A percentile compares a stretch with the other conserved stretches of the same genome.
These are phyloP conservation scores for Lasioglossum albipes DNA, from an alignment of 1,140 invertebrate species.

Conservation along the genomic window DNA sequence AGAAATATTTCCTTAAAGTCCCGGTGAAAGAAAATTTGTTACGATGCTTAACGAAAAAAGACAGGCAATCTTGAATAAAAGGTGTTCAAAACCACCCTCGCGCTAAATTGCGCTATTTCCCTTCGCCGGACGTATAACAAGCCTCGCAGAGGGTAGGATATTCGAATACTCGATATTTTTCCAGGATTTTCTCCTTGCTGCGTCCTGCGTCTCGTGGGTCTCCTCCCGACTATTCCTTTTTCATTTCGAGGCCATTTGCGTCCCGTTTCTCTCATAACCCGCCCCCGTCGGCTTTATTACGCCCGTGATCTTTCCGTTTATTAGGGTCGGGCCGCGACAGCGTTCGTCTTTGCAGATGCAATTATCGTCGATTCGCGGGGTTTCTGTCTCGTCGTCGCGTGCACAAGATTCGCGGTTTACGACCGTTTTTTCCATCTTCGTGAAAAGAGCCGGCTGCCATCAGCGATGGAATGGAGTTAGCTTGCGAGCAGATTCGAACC, in stretches of 20 bases:
- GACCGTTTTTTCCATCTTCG: not conserved
- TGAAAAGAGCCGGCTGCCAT: not conserved
- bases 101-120: not conserved
- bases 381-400: not conserved
- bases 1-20: no score
- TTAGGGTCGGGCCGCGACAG: not conserved
- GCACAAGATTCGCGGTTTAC: constrained; percentile 3
- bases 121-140: not conserved
- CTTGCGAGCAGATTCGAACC: no score
- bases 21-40: no score
- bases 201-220: not conserved
- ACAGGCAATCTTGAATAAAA: not conserved
- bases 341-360: not conserved
- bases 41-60: no score
- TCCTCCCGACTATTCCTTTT: not conserved
- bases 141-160: not conserved
- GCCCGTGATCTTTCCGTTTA: not conserved
- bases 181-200: not conserved
- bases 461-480: no score
- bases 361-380: not conserved
- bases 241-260: constrained; percentile 2
- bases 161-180: not conserved
- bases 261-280: not conserved
- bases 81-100: not conserved
- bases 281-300: not conserved